Conservation (phyloP, 2,797 vertebrate species). For the Cuniculus paca region DNA sequence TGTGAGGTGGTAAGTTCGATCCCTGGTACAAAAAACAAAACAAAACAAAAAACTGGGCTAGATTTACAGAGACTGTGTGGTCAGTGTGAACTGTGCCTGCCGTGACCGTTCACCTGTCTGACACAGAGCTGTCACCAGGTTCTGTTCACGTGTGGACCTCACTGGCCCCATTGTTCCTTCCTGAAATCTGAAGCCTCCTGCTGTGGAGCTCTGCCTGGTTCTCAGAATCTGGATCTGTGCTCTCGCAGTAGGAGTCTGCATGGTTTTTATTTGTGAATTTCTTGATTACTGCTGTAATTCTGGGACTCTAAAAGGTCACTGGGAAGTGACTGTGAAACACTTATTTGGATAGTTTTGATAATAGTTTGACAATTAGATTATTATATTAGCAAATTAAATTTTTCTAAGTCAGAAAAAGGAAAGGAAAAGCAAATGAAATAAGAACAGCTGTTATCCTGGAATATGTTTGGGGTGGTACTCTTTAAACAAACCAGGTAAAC, state of each 20-base stretch:
- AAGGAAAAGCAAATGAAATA: conserved; percentile 52
- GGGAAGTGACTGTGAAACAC: background rate
- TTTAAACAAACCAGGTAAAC: conserved; percentile 54
- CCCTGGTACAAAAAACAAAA: too few relatives aligned
- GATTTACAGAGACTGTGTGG: background rate
- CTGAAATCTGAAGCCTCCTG: background rate
- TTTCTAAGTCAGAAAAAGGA: conserved; percentile 53
- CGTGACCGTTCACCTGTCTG: background rate
- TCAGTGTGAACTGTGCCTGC: background rate
- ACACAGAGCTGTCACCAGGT: background rate
- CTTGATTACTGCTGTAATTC: conserved; percentile 14
- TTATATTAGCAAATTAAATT: background rate
- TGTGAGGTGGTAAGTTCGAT: too few relatives aligned
- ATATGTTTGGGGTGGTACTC: background rate
- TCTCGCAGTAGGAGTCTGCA: background rate
- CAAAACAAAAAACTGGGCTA: background rate
- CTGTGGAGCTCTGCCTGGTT: background rate
- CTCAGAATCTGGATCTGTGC: background rate
- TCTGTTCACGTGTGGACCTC: background rate
- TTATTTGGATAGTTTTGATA: conserved; percentile 31
- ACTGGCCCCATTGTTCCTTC: background rate
- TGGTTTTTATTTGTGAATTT: conserved; percentile 23
- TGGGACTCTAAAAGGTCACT: background rate
- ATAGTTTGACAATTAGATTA: background rate
- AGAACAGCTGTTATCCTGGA: conserved; percentile 63